phyloP scores from a whole-genome alignment of 2,113 vertebrate species.

The Protobothrops mucrosquamatus region DNA sequence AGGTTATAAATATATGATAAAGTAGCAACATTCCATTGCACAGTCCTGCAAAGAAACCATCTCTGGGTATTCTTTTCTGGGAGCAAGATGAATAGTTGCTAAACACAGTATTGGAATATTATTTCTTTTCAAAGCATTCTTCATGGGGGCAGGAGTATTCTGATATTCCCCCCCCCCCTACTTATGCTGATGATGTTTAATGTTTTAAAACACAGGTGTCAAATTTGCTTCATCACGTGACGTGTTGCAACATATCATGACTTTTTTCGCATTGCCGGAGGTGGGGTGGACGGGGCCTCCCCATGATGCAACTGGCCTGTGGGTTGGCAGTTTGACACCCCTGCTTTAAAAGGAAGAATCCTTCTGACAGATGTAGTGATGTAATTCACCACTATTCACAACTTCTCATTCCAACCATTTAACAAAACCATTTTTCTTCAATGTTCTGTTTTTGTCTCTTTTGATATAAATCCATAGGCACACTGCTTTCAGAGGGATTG shows the following conservation, averaged over 20 bases:
- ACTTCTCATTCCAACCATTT: neutral
- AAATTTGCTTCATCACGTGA: neutral
- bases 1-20: neutral
- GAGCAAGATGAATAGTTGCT: neutral
- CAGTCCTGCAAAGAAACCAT: neutral
- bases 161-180: neutral
- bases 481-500: neutral
- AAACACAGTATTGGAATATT: neutral
- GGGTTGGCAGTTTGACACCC: neutral
- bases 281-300: too few relatives aligned
- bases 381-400: neutral
- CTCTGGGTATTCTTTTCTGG: neutral
- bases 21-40: neutral
- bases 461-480: neutral
- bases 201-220: neutral
- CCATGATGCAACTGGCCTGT: accelerated
- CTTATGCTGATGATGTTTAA: neutral
- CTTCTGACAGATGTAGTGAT: neutral
- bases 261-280: neutral
- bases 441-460: neutral
- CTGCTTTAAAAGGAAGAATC: neutral
- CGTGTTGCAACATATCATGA: neutral
- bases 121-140: neutral
- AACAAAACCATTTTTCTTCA: neutral
- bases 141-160: neutral